phyloP scores from a whole-genome alignment of 2,797 vertebrate genomes.

The Perdix hodgsoniae region DNA sequence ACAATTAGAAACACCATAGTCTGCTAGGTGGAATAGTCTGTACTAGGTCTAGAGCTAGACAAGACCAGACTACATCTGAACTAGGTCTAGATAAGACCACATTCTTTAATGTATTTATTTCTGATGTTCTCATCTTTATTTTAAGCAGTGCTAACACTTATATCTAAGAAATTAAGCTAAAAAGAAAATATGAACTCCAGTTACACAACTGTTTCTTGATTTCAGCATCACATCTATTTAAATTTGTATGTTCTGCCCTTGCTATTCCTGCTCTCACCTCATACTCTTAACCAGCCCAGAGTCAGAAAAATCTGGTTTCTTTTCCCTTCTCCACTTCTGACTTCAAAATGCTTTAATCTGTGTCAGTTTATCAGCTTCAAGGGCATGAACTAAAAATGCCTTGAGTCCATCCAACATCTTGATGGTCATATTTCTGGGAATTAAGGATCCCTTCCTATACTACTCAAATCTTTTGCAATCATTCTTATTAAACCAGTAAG shows the following conservation, averaged over 20 bases:
- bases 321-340: neutral
- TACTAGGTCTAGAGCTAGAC: neutral
- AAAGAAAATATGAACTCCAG: neutral
- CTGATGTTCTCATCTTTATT: neutral
- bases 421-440: neutral
- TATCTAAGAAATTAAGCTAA: neutral
- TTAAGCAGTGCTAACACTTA: neutral
- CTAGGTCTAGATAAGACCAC: neutral
- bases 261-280: neutral
- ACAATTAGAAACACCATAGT: accelerated
- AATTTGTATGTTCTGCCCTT: neutral
- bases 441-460: neutral
- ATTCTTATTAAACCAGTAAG: neutral
- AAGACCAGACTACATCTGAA: neutral
- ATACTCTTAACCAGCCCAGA: neutral
- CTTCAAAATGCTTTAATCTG: neutral
- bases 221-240: neutral
- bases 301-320: neutral
- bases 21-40: neutral
- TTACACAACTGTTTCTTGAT: neutral
- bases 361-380: neutral
- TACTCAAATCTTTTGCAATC: neutral
- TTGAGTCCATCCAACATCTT: neutral
- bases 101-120: neutral
- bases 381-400: neutral